Conservation (phyloP, 1,140 invertebrate genomes). For the Gonatopus flavifemur region DNA sequence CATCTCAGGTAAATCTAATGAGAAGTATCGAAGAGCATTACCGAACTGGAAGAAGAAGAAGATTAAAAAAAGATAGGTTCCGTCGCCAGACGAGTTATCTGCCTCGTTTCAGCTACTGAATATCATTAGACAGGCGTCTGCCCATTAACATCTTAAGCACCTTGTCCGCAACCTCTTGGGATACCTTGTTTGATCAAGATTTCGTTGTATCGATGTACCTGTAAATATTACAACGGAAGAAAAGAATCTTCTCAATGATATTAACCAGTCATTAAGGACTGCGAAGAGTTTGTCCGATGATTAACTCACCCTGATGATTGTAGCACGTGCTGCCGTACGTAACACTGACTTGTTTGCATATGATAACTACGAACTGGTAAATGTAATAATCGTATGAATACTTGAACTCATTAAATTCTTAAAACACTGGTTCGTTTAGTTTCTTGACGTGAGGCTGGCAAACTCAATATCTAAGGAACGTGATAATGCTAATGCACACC, state of each 20-base stretch:
- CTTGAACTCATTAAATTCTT: conserved; percentile 4
- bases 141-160: conserved; percentile 34
- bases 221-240: too few relatives aligned
- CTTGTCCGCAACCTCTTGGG: conserved; percentile 17
- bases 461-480: conserved; percentile 1
- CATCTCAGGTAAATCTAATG: too few relatives aligned
- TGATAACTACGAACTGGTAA: too few relatives aligned
- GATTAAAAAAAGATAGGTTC: too few relatives aligned
- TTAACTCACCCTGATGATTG: conserved; percentile 32
- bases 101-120: conserved; percentile 31
- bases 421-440: conserved; percentile 6
- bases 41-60: not conserved
- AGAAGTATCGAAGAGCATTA: too few relatives aligned
- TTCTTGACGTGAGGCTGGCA: conserved; percentile 6
- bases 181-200: conserved; percentile 17
- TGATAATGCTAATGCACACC: conserved; percentile 11
- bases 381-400: conserved; percentile 26
- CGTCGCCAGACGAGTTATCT: conserved; percentile 19
- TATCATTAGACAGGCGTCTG: conserved; percentile 29
- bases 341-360: too few relatives aligned
- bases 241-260: conserved; percentile 29
- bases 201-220: conserved; percentile 7
- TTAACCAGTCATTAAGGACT: conserved; percentile 39
- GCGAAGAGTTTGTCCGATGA: conserved; percentile 11
- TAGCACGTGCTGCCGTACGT: conserved; percentile 27